Conservation (phyloP, 2,888 invertebrate species). For the Drosophila ezoana region DNA sequence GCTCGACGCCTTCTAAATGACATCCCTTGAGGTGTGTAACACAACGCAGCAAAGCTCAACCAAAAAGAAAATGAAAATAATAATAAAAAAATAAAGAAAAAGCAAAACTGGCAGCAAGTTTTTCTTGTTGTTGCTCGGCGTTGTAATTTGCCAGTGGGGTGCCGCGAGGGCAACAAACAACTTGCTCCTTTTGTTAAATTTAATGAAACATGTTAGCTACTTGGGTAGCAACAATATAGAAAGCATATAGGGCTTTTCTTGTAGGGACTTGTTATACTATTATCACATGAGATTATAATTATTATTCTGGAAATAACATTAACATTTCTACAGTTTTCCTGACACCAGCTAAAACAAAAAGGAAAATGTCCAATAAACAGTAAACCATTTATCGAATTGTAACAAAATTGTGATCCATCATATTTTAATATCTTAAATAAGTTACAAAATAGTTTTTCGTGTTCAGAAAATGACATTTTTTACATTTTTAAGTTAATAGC, state of each 20-base stretch:
- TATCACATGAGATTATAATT: too few relatives aligned
- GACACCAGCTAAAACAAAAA: too few relatives aligned
- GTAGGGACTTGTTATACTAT: too few relatives aligned
- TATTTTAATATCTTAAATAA: too few relatives aligned
- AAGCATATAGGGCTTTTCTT: not conserved
- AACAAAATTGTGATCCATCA: too few relatives aligned
- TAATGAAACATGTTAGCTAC: constrained; percentile 11
- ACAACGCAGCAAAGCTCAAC: not conserved
- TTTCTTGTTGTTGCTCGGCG: constrained; percentile 31
- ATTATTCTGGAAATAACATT: too few relatives aligned
- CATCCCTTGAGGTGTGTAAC: constrained; percentile 62
- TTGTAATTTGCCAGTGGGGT: constrained; percentile 43
- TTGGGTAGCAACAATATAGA: constrained; percentile 6
- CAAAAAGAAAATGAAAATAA: not conserved
- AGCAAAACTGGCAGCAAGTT: constrained; percentile 63
- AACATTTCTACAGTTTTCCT: too few relatives aligned
- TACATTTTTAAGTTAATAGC: too few relatives aligned
- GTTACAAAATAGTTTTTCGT: too few relatives aligned
- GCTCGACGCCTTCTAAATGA: constrained; percentile 59
- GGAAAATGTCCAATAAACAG: too few relatives aligned
- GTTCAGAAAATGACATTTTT: too few relatives aligned
- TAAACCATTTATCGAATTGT: too few relatives aligned
- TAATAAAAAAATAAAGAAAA: constrained; percentile 13
- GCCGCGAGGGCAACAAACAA: constrained; percentile 14
- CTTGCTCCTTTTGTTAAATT: constrained; percentile 18